Percentiles rank a stretch among this genome's conserved stretches.
Conservation (phyloP, 1,140 invertebrate species). For the Phortica variegata region DNA sequence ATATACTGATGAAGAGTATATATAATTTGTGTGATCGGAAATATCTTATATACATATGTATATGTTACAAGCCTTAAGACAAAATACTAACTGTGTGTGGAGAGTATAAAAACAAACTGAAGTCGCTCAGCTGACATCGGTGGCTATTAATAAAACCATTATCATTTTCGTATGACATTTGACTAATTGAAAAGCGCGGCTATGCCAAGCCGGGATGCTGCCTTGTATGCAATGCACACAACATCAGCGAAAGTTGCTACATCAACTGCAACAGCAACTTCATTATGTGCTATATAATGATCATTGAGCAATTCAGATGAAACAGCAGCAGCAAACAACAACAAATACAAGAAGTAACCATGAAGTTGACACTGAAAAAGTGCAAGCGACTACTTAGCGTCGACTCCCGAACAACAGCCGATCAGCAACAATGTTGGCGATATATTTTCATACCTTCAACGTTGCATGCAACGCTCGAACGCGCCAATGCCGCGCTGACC, state of each 20-base stretch:
- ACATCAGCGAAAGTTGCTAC: slow-evolving; percentile 41
- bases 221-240: slow-evolving; percentile 31
- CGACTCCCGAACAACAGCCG: slow-evolving; percentile 1
- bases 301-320: too few species aligned
- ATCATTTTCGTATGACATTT: slow-evolving; percentile 44
- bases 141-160: slow-evolving; percentile 42
- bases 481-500: too few species aligned
- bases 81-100: too few species aligned
- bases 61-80: too few species aligned
- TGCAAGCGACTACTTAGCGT: slow-evolving; percentile 3
- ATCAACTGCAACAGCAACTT: too few species aligned
- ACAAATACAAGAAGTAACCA: background rate
- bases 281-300: too few species aligned
- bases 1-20: too few species aligned
- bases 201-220: background rate
- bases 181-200: slow-evolving; percentile 45
- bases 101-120: background rate
- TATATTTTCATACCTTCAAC: too few species aligned
- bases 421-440: too few species aligned
- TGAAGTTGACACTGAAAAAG: slow-evolving; percentile 29
- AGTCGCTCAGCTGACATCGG: background rate
- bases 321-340: background rate
- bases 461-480: too few species aligned
- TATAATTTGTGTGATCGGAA: too few species aligned
- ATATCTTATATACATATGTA: too few species aligned